These are phyloP conservation scores for Odobenus rosmarus DNA, from an alignment of 2,113 vertebrate genomes.

Conservation along the genomic window DNA sequence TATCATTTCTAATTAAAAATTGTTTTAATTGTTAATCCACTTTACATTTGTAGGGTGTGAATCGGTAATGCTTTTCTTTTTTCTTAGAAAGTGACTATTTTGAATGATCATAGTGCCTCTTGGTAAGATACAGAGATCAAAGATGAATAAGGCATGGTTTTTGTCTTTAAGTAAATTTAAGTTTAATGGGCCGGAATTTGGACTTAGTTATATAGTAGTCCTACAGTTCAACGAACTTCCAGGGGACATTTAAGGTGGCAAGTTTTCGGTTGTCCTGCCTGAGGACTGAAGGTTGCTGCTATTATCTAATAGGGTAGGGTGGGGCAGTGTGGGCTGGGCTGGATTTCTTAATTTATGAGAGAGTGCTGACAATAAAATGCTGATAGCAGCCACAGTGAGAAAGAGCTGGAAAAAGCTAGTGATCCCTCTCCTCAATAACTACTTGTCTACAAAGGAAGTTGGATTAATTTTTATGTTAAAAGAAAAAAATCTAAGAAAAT, in stretches of 20 bases:
- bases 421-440: background rate
- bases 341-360: background rate
- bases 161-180: slow-evolving; percentile 21
- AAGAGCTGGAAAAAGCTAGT: background rate
- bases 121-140: background rate
- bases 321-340: background rate
- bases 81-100: background rate
- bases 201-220: background rate
- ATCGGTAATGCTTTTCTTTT: background rate
- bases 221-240: background rate
- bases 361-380: background rate
- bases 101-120: background rate
- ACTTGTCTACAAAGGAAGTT: background rate
- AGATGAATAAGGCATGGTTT: background rate
- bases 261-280: background rate
- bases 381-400: background rate
- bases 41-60: background rate
- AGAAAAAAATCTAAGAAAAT: background rate
- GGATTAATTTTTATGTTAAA: slow-evolving; percentile 32
- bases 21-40: background rate
- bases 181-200: background rate
- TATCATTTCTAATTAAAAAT: background rate
- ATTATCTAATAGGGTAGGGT: background rate
- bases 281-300: background rate
- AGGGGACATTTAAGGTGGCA: background rate